Conservation (phyloP, 1,140 invertebrate genomes). For the Sycophila sp. region DNA sequence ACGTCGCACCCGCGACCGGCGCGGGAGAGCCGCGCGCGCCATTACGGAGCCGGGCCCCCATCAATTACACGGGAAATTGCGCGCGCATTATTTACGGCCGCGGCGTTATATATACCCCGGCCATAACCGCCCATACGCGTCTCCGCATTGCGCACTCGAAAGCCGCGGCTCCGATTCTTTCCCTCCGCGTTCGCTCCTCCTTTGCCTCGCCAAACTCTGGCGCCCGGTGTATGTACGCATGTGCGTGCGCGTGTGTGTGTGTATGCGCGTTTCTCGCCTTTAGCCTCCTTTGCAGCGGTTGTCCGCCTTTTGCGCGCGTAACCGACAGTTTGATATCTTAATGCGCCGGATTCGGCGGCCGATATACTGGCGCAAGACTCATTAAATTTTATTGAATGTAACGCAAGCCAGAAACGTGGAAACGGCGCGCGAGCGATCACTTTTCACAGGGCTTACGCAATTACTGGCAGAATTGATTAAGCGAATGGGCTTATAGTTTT, state of each 20-base stretch:
- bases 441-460: too few relatives aligned
- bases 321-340: too few relatives aligned
- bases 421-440: too few relatives aligned
- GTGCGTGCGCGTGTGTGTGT: background rate
- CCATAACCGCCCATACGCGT: background rate
- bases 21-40: constrained; percentile 42
- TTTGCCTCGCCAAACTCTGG: too few relatives aligned
- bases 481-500: too few relatives aligned
- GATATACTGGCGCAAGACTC: too few relatives aligned
- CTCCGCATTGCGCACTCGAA: background rate
- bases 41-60: constrained; percentile 54
- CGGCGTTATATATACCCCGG: too few relatives aligned
- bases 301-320: too few relatives aligned
- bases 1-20: constrained; percentile 3
- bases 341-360: too few relatives aligned
- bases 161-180: background rate
- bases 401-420: too few relatives aligned
- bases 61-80: constrained; percentile 65
- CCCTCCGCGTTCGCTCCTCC: background rate
- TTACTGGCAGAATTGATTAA: too few relatives aligned
- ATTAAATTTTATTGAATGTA: too few relatives aligned
- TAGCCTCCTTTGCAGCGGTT: background rate
- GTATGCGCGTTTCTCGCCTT: background rate
- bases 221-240: background rate
- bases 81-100: constrained; percentile 58